Conservation (phyloP, 2,113 vertebrate species). For the Calyptomena viridis region DNA sequence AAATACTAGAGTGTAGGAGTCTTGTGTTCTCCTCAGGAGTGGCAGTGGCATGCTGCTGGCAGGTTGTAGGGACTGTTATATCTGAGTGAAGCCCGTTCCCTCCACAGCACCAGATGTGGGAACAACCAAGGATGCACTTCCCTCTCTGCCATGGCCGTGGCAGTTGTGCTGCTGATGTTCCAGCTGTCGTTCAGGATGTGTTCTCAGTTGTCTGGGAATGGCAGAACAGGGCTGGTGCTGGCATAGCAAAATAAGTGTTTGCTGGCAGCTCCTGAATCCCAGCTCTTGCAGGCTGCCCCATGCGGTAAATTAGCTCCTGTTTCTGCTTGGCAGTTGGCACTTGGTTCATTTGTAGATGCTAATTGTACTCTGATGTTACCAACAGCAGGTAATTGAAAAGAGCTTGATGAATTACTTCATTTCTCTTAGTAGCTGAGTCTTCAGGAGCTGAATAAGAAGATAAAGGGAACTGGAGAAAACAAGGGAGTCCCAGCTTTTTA, state of each 20-base stretch:
- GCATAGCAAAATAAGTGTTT: neutral
- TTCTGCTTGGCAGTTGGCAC: constrained; percentile 71
- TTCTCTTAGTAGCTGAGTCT: constrained; percentile 90
- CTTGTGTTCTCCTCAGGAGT: neutral
- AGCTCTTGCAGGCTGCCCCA: constrained; percentile 49
- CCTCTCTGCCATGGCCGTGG: neutral
- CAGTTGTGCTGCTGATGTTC: neutral
- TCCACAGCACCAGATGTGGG: neutral
- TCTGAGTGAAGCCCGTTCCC: neutral
- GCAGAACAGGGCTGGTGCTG: constrained; percentile 9
- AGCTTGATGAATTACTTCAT: constrained; percentile 96
- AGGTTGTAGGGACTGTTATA: neutral
- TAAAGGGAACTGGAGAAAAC: constrained; percentile 78
- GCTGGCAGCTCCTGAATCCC: neutral
- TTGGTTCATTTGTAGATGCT: constrained; percentile 78
- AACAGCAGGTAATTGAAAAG: constrained; percentile 92
- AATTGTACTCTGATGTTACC: constrained; percentile 91
- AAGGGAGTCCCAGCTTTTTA: constrained; percentile 76
- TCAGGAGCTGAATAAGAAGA: constrained; percentile 88
- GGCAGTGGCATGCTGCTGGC: neutral
- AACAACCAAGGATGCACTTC: neutral
- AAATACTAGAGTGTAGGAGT: neutral
- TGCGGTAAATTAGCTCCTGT: constrained; percentile 72
- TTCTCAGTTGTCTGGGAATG: neutral
- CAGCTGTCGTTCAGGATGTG: neutral